Evolutionary conservation across 2,113 vertebrate species (phyloP).

Genomic region (Clarias batrachus): DNA sequence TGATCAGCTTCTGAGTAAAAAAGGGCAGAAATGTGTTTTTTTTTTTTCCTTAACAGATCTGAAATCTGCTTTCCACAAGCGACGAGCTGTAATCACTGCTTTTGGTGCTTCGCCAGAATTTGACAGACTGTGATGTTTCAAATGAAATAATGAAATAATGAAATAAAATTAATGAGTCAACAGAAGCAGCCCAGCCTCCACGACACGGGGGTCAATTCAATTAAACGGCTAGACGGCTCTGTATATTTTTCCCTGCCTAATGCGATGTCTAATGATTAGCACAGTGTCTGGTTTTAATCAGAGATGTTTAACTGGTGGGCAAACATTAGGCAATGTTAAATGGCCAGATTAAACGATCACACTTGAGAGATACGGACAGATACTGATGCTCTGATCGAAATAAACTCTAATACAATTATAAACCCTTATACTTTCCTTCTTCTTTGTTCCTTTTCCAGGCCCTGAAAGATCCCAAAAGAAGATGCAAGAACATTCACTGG

Average conservation of each 20-base stretch:
- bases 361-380: neutral
- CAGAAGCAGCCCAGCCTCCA: constrained; percentile 33
- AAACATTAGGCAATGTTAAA: constrained; percentile 15
- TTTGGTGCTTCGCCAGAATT: constrained; percentile 24
- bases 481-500: constrained; percentile 29
- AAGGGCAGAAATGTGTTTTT: neutral
- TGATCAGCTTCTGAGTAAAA: neutral
- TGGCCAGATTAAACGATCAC: constrained; percentile 5
- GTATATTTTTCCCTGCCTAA: constrained; percentile 8
- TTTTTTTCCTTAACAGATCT: neutral
- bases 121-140: constrained; percentile 6
- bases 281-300: constrained; percentile 22
- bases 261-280: constrained; percentile 30
- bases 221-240: constrained; percentile 28
- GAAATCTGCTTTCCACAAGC: constrained; percentile 18
- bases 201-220: constrained; percentile 33
- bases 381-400: neutral
- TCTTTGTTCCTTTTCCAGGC: constrained; percentile 20
- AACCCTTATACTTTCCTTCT: neutral
- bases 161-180: constrained; percentile 44
- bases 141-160: constrained; percentile 22
- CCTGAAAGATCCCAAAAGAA: neutral
- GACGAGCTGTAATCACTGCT: constrained; percentile 26
- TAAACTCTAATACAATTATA: neutral
- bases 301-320: constrained; percentile 6